Base-by-base conservation (phyloP, 2,797 vertebrate species). In the Ciconia nigra region DNA sequence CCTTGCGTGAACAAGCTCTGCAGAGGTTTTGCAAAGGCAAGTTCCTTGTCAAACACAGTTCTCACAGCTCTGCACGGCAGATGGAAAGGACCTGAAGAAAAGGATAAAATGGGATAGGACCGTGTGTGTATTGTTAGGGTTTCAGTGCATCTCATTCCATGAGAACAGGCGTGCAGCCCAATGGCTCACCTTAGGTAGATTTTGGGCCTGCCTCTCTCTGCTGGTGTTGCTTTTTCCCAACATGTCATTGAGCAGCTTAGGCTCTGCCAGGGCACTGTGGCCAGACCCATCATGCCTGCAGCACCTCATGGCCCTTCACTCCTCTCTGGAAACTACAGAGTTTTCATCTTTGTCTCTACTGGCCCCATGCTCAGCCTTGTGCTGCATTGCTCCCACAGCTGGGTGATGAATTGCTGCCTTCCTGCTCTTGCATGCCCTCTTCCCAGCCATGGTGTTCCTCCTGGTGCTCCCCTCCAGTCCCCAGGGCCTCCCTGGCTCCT, bases 141-240 rank as follows among this genome's bases (percentile, higher is more conserved):
- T 87, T 44, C 37, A 24, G 44, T 17, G 13, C 29, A 41, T 24
- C 44, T 77, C 0, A 1, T 37, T 82, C 44, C 7, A 4, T 41
- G 8, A 46, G 24, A 82, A 52, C 8, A n/a, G 25, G 29, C 15
- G 12, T 2, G 1, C 24, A 58, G 28, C 14, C 20, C 3, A 2
- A 21, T 0, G 1, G 18, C 6, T 4, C 2, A 9, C 7, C 22
- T 52, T 28, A 17, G 26, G 37, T 28, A 58, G 25, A 33, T 70
- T 52, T 71, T 58, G 39, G 13, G n/a, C 13, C 63, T 76, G 25
- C 18, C 10, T 29, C 17, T 58, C 44, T 72, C 61, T 42, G 52
- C 28, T 26, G 13, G 26, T 47, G 8, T 61, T 78, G 28, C 7
- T 46, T 17, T 72, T 61, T 66, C 31, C 13, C 24, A 35, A 66